phyloP scores from a whole-genome alignment of 2,797 vertebrate species.

The Enteromius afrohamiltoni region DNA sequence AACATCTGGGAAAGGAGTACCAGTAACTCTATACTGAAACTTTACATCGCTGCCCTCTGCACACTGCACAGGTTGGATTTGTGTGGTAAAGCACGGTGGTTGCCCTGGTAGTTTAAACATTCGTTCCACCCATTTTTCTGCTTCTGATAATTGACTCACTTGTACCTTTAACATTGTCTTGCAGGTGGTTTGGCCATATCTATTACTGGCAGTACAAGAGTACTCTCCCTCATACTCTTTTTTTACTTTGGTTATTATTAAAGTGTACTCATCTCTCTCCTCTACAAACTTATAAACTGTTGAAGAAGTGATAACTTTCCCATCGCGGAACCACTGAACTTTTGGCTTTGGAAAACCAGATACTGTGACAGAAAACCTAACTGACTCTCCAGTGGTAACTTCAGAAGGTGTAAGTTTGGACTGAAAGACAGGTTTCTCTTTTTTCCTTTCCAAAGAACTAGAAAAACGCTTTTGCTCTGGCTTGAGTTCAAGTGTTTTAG shows the following conservation, averaged over 20 bases:
- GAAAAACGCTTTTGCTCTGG: constrained; percentile 86
- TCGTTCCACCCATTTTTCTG: constrained; percentile 79
- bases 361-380: constrained; percentile 83
- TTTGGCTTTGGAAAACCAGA: constrained; percentile 85
- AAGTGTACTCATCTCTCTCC: constrained; percentile 82
- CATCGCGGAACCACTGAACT: constrained; percentile 89
- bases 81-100: constrained; percentile 79
- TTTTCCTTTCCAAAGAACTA: constrained; percentile 80
- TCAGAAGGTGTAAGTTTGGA: constrained; percentile 78
- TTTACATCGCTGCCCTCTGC: constrained; percentile 75
- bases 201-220: constrained; percentile 84
- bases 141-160: constrained; percentile 69
- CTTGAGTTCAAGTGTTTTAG: constrained; percentile 92
- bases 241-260: constrained; percentile 82
- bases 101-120: constrained; percentile 78
- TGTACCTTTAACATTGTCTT: constrained; percentile 83
- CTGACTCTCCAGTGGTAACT: constrained; percentile 79
- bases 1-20: constrained; percentile 79
- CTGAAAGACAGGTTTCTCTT: constrained; percentile 86
- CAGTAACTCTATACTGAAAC: constrained; percentile 80
- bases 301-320: constrained; percentile 75
- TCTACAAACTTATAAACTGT: constrained; percentile 81
- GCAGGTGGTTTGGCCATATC: constrained; percentile 80
- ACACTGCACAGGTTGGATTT: constrained; percentile 76
- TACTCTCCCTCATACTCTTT: constrained; percentile 88